Base-by-base conservation (phyloP, 2,888 invertebrate species). In the Aspidiotus rigidus region DNA sequence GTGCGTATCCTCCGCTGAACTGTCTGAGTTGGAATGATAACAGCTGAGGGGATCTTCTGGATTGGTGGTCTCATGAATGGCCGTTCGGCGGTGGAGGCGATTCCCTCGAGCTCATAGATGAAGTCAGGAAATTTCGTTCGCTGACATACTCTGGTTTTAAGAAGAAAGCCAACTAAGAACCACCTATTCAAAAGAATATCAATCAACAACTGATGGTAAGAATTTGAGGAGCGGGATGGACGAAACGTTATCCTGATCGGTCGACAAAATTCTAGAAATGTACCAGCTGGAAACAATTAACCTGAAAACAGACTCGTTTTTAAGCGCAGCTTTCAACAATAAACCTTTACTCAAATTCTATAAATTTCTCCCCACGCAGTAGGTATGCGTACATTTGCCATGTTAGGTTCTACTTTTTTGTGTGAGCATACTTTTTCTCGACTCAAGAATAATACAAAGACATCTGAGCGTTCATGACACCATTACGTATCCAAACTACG, bases 281-380 rank as follows among this genome's bases (percentile, higher is more conserved):
- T 44, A 44, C 49, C 49, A 44, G 49, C 49, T 44, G 49, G 49
- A 44, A 44, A 11, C 11, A 44, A 44, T 44, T 44, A 11, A 44
- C 49, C 49, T 44, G 49, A 44, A 44, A 44, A 11, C 49, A 44
- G 49, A 44, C 49, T 44, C 49, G 49, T 44, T 44, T 44, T 44
- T 44, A 44, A 44, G 49, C 49, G 11, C 49, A 44, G 49, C 49
- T 44, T 44, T 44, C 49, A 8, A 44, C 49, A 44, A 11, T 44
- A 44, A 44, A 44, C 49, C 49, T 44, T 44, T 44, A 44, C 49
- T 44, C 49, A 11, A 44, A 44, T 44, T 44, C 49, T 11, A 44
- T 11, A 44, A 44, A 44, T 11, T 44, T 10, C 49, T 44, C 49
- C 49, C 49, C 49, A 44, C 49, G 49, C 49, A 44, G 49, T 44